Evolutionary conservation across 1,140 invertebrate species (phyloP).

Genomic region (Ceratina australensis): DNA sequence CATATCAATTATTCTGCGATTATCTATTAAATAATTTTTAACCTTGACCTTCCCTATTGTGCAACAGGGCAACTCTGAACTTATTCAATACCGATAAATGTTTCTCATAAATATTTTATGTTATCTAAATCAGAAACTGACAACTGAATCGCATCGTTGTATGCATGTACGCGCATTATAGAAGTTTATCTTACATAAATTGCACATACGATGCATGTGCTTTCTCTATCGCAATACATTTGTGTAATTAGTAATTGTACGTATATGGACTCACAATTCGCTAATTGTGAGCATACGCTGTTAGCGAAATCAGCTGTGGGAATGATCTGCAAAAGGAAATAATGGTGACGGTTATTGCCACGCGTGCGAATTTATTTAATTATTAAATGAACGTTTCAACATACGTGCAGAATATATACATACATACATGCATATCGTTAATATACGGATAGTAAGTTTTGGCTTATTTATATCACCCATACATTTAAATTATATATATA

Average conservation of each 20-base stretch:
- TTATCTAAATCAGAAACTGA: background rate
- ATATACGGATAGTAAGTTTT: too few species aligned
- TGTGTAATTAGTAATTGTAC: too few species aligned
- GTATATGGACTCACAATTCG: background rate
- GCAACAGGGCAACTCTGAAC: too few species aligned
- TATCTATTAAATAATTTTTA: background rate
- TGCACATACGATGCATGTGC: background rate
- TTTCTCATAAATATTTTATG: constrained; percentile 1
- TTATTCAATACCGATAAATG: background rate
- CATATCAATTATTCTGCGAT: background rate
- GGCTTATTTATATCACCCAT: too few species aligned
- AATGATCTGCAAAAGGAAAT: constrained; percentile 13
- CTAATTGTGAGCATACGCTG: constrained; percentile 1
- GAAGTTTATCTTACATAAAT: too few species aligned
- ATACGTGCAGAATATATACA: constrained; percentile 16
- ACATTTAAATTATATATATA: too few species aligned
- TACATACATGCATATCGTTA: too few species aligned
- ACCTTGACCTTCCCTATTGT: background rate
- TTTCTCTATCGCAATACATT: constrained; percentile 25
- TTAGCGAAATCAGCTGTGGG: constrained; percentile 34
- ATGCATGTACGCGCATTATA: background rate
- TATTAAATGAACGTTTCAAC: background rate
- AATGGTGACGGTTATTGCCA: constrained; percentile 7
- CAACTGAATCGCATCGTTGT: background rate
- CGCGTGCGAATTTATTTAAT: constrained; percentile 36